A percentile compares a stretch with the other conserved stretches of the same genome.
Evolutionary conservation across 1,140 invertebrate genomes (phyloP).

Genomic region (Diachasma alloeum): DNA sequence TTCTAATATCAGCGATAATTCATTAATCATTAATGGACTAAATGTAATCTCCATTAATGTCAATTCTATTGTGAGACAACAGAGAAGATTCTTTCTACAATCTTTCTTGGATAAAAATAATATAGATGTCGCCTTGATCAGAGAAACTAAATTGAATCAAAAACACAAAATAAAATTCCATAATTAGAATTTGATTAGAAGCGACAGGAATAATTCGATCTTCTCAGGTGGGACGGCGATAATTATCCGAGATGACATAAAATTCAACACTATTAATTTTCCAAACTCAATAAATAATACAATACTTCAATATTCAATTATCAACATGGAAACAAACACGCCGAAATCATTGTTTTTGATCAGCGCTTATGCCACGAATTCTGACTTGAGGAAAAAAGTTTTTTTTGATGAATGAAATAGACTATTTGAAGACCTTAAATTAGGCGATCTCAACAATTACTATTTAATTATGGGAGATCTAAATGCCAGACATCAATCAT

Average conservation of each 20-base stretch:
- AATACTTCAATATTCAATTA: not conserved
- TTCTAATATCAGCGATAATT: not conserved
- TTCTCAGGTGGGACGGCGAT: not conserved
- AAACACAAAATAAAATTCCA: not conserved
- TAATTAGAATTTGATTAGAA: not conserved
- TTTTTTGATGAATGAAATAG: not conserved
- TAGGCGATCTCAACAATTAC: not conserved
- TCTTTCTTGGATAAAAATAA: not conserved
- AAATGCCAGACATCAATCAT: not conserved
- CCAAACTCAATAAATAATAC: not conserved
- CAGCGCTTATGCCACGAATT: conserved; percentile 4
- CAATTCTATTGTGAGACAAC: not conserved
- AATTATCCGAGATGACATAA: not conserved
- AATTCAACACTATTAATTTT: not conserved
- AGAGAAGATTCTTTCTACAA: not conserved
- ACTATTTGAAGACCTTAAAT: not conserved
- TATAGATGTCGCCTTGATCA: not conserved
- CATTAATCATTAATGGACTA: not conserved
- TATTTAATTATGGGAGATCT: conserved; percentile 19
- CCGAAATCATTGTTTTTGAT: not conserved
- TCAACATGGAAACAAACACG: not conserved
- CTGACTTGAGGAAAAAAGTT: not conserved
- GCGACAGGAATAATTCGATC: not conserved
- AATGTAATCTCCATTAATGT: not conserved
- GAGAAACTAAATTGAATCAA: not conserved